These are phyloP conservation scores for Sclerodermus sp. DNA, from an alignment of 2,888 invertebrate species.

Conservation along the genomic window DNA sequence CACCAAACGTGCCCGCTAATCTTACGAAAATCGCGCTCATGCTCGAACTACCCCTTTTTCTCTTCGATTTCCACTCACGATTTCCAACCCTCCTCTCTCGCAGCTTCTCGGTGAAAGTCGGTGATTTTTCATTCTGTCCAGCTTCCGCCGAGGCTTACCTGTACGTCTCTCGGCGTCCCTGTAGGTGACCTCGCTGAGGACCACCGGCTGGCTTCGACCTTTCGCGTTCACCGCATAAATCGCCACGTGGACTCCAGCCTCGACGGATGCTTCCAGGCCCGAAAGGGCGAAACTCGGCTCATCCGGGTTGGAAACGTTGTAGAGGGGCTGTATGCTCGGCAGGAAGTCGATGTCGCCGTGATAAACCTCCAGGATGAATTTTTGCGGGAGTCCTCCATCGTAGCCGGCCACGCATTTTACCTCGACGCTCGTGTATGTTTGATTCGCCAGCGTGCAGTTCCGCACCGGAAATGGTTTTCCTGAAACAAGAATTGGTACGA, in stretches of 20 bases:
- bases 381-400: conserved; percentile 87
- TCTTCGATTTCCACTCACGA: background rate
- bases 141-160: conserved; percentile 61
- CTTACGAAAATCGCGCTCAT: too few species aligned
- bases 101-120: background rate
- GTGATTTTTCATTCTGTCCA: conserved; percentile 25
- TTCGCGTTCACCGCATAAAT: conserved; percentile 82
- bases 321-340: conserved; percentile 45
- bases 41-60: too few species aligned
- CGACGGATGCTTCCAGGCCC: conserved; percentile 70
- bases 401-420: conserved; percentile 82
- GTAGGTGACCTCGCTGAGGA: conserved; percentile 76
- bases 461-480: conserved; percentile 83
- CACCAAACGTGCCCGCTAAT: too few species aligned
- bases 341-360: conserved; percentile 55
- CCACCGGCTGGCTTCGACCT: conserved; percentile 73
- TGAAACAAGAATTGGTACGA: conserved; percentile 52
- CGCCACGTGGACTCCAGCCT: conserved; percentile 75
- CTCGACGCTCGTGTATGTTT: conserved; percentile 80
- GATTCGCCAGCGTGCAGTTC: conserved; percentile 83
- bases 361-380: conserved; percentile 80
- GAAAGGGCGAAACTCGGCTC: conserved; percentile 78
- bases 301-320: conserved; percentile 67
- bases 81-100: conserved; percentile 10
- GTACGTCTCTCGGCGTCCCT: conserved; percentile 78